A percentile compares a stretch with the other conserved stretches of the same genome.
phyloP scores from a whole-genome alignment of 1,140 invertebrate genomes.

The Phthorimaea operculella region DNA sequence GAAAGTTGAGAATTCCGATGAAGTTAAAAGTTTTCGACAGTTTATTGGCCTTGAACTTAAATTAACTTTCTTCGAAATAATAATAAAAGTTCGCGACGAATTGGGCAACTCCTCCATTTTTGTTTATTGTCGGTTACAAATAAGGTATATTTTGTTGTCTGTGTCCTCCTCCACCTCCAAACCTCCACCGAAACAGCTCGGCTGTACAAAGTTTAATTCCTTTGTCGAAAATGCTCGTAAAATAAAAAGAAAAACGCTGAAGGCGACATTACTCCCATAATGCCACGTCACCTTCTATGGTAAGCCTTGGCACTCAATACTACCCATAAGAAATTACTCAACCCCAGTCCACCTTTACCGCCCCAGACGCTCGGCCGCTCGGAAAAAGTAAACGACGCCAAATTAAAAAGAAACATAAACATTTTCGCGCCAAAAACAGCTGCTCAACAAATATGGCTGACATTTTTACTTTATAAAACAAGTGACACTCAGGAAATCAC shows the following conservation, averaged over 20 bases:
- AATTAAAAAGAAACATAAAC: neutral
- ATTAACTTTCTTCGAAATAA: no score
- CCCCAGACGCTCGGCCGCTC: conserved; percentile 28
- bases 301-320: conserved; percentile 37
- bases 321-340: conserved; percentile 54
- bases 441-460: neutral
- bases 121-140: no score
- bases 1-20: no score
- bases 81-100: no score
- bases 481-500: neutral
- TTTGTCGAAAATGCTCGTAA: no score
- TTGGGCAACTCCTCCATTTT: no score
- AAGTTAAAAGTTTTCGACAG: no score
- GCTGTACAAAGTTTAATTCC: no score
- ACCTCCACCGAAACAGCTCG: no score
- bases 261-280: conserved; percentile 9
- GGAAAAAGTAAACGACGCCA: conserved; percentile 1
- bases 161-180: no score
- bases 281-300: conserved; percentile 21
- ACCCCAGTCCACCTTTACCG: conserved; percentile 42
- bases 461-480: neutral
- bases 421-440: neutral
- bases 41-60: no score
- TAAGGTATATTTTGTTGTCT: no score
- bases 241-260: neutral